phyloP scores from a whole-genome alignment of 1,140 invertebrate genomes.

The Drosophila baimaii region DNA sequence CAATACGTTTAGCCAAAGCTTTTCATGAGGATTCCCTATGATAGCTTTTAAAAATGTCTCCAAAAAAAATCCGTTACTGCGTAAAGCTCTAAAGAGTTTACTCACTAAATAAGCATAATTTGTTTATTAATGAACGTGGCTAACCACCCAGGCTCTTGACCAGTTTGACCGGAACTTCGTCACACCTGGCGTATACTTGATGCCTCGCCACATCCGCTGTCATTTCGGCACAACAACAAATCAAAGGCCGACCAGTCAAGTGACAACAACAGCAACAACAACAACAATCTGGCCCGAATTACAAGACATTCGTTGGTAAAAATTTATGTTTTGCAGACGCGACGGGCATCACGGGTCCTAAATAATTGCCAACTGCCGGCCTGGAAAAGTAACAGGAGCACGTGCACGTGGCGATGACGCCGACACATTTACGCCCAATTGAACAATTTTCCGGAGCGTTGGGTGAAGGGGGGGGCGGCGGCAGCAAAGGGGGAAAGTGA shows the following conservation, averaged over 20 bases:
- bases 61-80: constrained; percentile 2
- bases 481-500: not conserved
- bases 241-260: constrained; percentile 18
- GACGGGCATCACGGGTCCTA: constrained; percentile 45
- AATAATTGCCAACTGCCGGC: constrained; percentile 57
- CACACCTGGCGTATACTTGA: constrained; percentile 43
- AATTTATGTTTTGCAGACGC: constrained; percentile 47
- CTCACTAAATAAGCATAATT: constrained; percentile 6
- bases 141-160: not conserved
- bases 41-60: not conserved
- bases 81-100: not conserved
- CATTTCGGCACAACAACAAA: constrained; percentile 24
- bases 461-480: too few relatives aligned
- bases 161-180: not conserved
- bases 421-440: constrained; percentile 73
- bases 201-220: constrained; percentile 9
- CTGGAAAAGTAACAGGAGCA: constrained; percentile 42
- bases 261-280: constrained; percentile 21
- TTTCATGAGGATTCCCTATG: not conserved
- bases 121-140: constrained; percentile 2
- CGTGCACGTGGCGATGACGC: constrained; percentile 61
- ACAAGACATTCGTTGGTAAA: constrained; percentile 29
- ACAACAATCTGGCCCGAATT: constrained; percentile 18
- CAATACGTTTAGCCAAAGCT: not conserved
- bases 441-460: constrained; percentile 48